A percentile compares a stretch with the other conserved stretches of the same genome.
Evolutionary conservation across 1,140 invertebrate genomes (phyloP).

Genomic region (Triops cancriformis): DNA sequence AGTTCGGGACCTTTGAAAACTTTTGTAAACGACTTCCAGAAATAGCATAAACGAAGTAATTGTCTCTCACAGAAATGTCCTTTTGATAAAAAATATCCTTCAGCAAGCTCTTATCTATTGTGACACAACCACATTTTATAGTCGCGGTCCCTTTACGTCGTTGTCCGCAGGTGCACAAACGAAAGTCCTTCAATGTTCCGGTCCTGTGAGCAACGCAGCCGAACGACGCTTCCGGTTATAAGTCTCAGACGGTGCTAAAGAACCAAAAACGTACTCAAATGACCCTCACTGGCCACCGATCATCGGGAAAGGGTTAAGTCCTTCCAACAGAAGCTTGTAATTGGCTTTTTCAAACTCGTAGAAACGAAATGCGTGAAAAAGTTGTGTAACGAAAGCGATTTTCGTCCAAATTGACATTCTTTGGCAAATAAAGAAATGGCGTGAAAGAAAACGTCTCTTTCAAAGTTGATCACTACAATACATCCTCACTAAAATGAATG

Average conservation of each 20-base stretch:
- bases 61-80: no score
- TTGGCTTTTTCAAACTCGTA: no score
- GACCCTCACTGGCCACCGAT: not conserved
- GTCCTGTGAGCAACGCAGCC: not conserved
- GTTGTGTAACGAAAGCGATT: not conserved
- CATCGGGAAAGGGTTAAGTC: not conserved
- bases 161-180: not conserved
- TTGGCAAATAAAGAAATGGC: no score
- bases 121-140: not conserved
- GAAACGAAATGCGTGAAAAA: not conserved
- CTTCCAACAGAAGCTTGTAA: not conserved
- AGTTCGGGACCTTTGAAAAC: no score
- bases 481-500: no score
- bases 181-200: not conserved
- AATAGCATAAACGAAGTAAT: no score
- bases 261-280: not conserved
- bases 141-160: not conserved
- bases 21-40: no score
- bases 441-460: no score
- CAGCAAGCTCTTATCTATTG: no score
- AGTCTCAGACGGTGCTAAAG: not conserved
- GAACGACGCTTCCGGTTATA: constrained; percentile 12
- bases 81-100: no score
- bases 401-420: no score
- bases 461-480: no score